Percentiles rank a stretch among this genome's conserved stretches.
Evolutionary conservation across 2,888 invertebrate species (phyloP).

Genomic region (Drosophila dives): DNA sequence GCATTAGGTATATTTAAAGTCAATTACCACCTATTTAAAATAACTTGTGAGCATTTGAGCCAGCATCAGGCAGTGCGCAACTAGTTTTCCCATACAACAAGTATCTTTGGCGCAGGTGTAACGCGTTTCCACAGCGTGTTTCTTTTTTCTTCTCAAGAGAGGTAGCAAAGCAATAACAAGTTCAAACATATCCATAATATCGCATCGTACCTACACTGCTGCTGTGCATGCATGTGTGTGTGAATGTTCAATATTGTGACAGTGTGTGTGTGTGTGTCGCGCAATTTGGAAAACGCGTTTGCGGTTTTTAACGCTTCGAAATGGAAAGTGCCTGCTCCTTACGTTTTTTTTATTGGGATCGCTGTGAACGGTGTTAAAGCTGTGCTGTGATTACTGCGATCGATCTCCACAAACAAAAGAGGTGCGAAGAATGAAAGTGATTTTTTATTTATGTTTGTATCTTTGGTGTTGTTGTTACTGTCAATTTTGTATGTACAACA

Average conservation of each 20-base stretch:
- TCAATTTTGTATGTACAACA: conserved; percentile 2
- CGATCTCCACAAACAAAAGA: conserved; percentile 49
- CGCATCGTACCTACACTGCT: conserved; percentile 25
- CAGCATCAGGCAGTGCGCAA: conserved; percentile 3
- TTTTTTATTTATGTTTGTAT: conserved; percentile 21
- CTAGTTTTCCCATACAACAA: conserved; percentile 15
- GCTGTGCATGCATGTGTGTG: conserved; percentile 8
- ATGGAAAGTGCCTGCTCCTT: conserved; percentile 68
- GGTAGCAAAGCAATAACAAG: conserved; percentile 62
- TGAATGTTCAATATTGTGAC: conserved; percentile 16
- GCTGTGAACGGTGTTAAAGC: conserved; percentile 9
- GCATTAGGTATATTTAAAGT: conserved; percentile 5
- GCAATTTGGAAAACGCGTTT: conserved; percentile 70
- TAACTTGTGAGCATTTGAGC: conserved; percentile 7
- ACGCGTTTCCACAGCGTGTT: conserved; percentile 36
- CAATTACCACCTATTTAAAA: conserved; percentile 18
- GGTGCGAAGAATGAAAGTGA: conserved; percentile 76
- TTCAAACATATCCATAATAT: conserved; percentile 63
- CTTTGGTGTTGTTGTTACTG: conserved; percentile 6
- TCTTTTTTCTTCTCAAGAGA: conserved; percentile 17
- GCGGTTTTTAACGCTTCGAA: conserved; percentile 63
- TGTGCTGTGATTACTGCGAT: conserved; percentile 38
- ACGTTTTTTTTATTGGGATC: conserved; percentile 11
- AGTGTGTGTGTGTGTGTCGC: conserved; percentile 37
- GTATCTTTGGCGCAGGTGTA: conserved; percentile 52